Conservation (phyloP, 2,888 invertebrate genomes). For the Nudaria mundana region DNA sequence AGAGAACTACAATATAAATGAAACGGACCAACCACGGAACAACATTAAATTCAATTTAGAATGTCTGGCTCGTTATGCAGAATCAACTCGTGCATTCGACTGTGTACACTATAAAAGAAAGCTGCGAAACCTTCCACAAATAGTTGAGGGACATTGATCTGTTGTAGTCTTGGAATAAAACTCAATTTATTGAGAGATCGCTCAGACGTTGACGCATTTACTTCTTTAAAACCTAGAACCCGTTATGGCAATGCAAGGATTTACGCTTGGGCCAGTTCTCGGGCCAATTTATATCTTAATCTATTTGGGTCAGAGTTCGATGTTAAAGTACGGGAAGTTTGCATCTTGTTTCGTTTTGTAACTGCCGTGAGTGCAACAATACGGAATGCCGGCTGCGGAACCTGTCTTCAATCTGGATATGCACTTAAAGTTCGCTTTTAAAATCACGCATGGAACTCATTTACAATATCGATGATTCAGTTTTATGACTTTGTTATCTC, state of each 20-base stretch:
- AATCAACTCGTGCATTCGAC: slow-evolving; percentile 58
- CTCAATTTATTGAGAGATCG: slow-evolving; percentile 73
- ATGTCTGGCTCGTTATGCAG: slow-evolving; percentile 37
- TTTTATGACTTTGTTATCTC: slow-evolving; percentile 37
- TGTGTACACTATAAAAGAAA: slow-evolving; percentile 52
- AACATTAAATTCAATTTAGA: slow-evolving; percentile 53
- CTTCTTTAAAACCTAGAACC: slow-evolving; percentile 55
- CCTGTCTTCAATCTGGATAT: slow-evolving; percentile 66
- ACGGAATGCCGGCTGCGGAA: slow-evolving; percentile 69
- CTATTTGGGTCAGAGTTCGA: slow-evolving; percentile 43
- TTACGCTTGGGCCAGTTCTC: slow-evolving; percentile 36
- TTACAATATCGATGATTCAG: slow-evolving; percentile 38
- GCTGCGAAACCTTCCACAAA: slow-evolving; percentile 48
- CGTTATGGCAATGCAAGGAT: slow-evolving; percentile 55
- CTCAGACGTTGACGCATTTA: slow-evolving; percentile 68
- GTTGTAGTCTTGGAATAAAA: slow-evolving; percentile 68
- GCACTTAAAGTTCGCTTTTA: slow-evolving; percentile 61
- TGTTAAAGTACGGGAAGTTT: slow-evolving; percentile 18
- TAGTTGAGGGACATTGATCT: slow-evolving; percentile 66
- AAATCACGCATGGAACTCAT: slow-evolving; percentile 59
- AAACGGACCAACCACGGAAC: slow-evolving; percentile 39
- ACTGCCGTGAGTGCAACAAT: slow-evolving; percentile 42
- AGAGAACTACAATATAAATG: slow-evolving; percentile 36
- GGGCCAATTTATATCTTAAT: slow-evolving; percentile 53
- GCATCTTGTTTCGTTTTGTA: slow-evolving; percentile 35